Percentiles rank a stretch among this genome's conserved stretches.
Evolutionary conservation across 2,888 invertebrate genomes (phyloP).

Genomic region (Clivina fossor): DNA sequence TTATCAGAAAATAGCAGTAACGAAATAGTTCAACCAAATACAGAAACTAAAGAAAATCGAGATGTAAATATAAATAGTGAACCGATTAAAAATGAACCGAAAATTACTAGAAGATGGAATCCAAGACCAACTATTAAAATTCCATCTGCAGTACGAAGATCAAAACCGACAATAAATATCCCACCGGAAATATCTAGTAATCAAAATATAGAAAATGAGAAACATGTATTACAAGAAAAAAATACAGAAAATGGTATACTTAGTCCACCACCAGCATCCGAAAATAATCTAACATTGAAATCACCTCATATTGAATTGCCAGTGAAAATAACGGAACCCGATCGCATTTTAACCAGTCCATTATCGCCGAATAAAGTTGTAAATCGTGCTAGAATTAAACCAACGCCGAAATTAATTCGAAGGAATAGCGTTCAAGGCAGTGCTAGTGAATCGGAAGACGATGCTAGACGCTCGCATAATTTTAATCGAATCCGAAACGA

Average conservation of each 20-base stretch:
- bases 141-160: conserved; percentile 6
- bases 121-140: conserved; percentile 15
- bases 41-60: conserved; percentile 14
- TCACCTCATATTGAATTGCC: too few relatives aligned
- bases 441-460: conserved; percentile 71
- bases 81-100: conserved; percentile 7
- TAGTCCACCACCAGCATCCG: not conserved
- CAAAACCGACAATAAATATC: conserved; percentile 18
- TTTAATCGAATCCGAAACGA: conserved; percentile 52
- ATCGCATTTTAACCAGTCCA: conserved; percentile 45
- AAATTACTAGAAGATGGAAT: conserved; percentile 16
- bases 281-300: conserved; percentile 14
- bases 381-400: conserved; percentile 67
- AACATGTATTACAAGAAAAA: too few relatives aligned
- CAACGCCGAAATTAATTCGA: conserved; percentile 68
- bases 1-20: not conserved
- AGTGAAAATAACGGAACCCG: too few relatives aligned
- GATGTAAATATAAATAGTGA: conserved; percentile 13
- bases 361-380: conserved; percentile 61
- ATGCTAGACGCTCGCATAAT: conserved; percentile 49
- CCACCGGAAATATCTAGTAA: not conserved
- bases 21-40: conserved; percentile 28
- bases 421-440: conserved; percentile 69
- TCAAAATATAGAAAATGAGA: conserved; percentile 39
- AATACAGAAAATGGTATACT: conserved; percentile 36